phyloP scores from a whole-genome alignment of 2,888 invertebrate species.

The Kuschelorhynchus macadamiae region DNA sequence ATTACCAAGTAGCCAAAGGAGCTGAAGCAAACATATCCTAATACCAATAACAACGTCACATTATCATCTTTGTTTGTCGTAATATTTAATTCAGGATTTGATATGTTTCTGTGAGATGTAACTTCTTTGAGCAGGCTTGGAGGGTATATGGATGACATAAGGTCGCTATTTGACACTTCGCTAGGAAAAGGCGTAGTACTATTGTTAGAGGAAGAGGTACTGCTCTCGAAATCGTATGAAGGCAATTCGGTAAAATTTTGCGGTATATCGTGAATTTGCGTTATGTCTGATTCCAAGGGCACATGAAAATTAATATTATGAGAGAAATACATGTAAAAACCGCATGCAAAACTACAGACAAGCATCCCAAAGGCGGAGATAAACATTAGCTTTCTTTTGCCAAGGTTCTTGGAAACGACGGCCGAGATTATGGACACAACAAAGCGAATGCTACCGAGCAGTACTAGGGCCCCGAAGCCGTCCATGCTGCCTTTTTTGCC shows the following conservation, averaged over 20 bases:
- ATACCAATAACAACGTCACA: conserved; percentile 68
- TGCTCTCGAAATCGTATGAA: not conserved
- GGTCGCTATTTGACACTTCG: not conserved
- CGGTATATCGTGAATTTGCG: too few relatives aligned
- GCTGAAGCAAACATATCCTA: conserved; percentile 71
- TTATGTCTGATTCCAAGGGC: not conserved
- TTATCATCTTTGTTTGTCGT: conserved; percentile 57
- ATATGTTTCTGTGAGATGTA: not conserved
- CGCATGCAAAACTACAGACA: conserved; percentile 67
- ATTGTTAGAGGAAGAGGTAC: not conserved
- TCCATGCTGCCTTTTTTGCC: conserved; percentile 67
- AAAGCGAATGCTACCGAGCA: conserved; percentile 71
- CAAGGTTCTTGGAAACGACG: conserved; percentile 69
- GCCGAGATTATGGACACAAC: conserved; percentile 70
- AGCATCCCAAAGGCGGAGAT: conserved; percentile 72
- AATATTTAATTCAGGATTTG: not conserved
- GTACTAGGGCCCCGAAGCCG: conserved; percentile 69
- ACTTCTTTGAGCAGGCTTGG: too few relatives aligned
- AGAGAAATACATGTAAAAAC: conserved; percentile 58
- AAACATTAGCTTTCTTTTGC: conserved; percentile 70
- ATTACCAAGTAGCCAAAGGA: conserved; percentile 72
- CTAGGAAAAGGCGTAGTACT: not conserved
- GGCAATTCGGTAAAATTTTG: not conserved
- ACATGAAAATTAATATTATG: not conserved
- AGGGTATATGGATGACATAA: not conserved